A percentile compares a stretch with the other conserved stretches of the same genome.
Conservation (phyloP, 2,797 vertebrate genomes). For the Botia kubotai region DNA sequence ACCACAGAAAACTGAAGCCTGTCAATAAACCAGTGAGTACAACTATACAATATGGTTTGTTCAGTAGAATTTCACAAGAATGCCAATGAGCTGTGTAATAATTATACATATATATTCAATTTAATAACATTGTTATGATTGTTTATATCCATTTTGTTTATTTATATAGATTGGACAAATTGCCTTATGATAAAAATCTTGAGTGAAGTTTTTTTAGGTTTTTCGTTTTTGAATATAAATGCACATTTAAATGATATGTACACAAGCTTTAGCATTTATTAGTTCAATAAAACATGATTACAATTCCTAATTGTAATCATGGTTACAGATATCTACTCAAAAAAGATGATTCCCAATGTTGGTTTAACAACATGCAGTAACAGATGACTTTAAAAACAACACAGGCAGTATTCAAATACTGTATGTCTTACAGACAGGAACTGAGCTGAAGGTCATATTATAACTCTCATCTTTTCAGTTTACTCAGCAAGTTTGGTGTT, state of each 20-base stretch:
- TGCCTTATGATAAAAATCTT: too few species aligned
- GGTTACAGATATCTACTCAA: not conserved
- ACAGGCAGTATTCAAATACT: not conserved
- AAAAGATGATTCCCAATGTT: not conserved
- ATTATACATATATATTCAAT: too few species aligned
- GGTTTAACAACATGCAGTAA: not conserved
- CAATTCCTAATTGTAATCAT: not conserved
- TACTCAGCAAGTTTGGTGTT: conserved; percentile 70
- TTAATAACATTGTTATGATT: too few species aligned
- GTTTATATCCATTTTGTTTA: too few species aligned
- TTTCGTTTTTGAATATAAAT: not conserved
- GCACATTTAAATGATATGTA: not conserved
- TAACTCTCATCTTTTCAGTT: conserved; percentile 59
- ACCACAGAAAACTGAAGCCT: conserved; percentile 1
- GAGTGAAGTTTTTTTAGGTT: too few species aligned
- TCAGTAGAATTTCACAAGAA: not conserved
- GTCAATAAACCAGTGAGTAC: conserved; percentile 72
- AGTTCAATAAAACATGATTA: not conserved
- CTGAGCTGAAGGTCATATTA: conserved; percentile 25
- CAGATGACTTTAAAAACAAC: conserved; percentile 7
- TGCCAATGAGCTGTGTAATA: too few species aligned
- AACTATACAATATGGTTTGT: not conserved
- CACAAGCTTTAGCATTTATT: not conserved
- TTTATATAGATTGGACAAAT: too few species aligned
- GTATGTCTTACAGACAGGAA: conserved; percentile 5